Percentiles rank a stretch among this genome's conserved stretches.
Conservation (phyloP, 2,888 invertebrate species). For the Linyphia triangularis region DNA sequence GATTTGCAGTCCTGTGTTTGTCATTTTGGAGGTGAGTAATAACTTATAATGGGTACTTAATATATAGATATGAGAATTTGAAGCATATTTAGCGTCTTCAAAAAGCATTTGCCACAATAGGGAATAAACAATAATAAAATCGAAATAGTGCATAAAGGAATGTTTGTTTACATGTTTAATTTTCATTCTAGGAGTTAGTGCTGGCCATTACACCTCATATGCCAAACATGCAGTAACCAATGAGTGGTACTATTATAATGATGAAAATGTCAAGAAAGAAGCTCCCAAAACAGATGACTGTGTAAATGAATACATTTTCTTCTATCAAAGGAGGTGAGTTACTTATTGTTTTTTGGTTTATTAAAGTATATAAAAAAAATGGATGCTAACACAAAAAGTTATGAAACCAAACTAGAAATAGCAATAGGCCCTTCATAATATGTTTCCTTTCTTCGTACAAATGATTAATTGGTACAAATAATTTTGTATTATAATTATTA, state of each 20-base stretch:
- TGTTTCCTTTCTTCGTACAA: not conserved
- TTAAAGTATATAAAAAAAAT: not conserved
- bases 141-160: too few species aligned
- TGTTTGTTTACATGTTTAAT: not conserved
- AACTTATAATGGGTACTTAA: not conserved
- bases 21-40: conserved; percentile 83
- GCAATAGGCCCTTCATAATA: not conserved
- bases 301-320: conserved; percentile 84
- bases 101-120: too few species aligned
- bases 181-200: conserved; percentile 82
- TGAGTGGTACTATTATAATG: conserved; percentile 84
- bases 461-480: not conserved
- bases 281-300: conserved; percentile 83
- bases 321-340: conserved; percentile 80
- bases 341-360: not conserved
- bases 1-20: conserved; percentile 85
- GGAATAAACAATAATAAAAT: too few species aligned
- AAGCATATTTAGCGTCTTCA: too few species aligned
- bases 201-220: conserved; percentile 85
- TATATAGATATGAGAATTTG: too few species aligned
- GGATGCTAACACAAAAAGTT: too few species aligned
- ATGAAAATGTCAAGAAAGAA: conserved; percentile 82
- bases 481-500: too few species aligned
- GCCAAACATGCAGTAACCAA: conserved; percentile 83
- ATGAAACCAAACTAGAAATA: not conserved